phyloP scores from a whole-genome alignment of 2,113 vertebrate genomes.

The Colius striatus region DNA sequence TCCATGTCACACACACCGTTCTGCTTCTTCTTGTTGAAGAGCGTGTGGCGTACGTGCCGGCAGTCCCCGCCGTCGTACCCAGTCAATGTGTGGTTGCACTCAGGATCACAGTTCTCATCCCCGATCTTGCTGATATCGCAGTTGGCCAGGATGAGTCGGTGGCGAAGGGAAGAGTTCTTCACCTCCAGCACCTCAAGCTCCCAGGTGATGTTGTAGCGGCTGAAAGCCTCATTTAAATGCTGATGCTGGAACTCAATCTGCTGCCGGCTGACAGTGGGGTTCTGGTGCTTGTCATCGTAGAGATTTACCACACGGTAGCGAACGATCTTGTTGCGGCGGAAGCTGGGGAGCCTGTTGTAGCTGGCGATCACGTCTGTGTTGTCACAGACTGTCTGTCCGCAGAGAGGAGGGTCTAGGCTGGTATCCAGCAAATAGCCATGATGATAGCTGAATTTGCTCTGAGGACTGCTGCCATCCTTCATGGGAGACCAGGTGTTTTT shows the following conservation, averaged over 20 bases:
- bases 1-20: conserved; percentile 93
- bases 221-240: conserved; percentile 90
- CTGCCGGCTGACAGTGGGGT: conserved; percentile 89
- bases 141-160: conserved; percentile 92
- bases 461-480: conserved; percentile 90
- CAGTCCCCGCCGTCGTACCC: conserved; percentile 94
- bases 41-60: conserved; percentile 75
- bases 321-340: conserved; percentile 88
- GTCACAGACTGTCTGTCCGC: conserved; percentile 95
- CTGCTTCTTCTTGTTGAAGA: conserved; percentile 86
- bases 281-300: conserved; percentile 80
- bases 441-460: conserved; percentile 75
- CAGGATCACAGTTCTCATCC: conserved; percentile 88
- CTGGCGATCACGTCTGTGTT: conserved; percentile 88
- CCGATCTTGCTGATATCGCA: conserved; percentile 96
- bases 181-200: conserved; percentile 91
- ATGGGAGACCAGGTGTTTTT: conserved; percentile 89
- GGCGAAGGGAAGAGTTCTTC: conserved; percentile 89
- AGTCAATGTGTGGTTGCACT: conserved; percentile 95
- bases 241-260: conserved; percentile 95
- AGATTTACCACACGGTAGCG: conserved; percentile 94
- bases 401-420: conserved; percentile 88
- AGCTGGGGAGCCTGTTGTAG: conserved; percentile 90
- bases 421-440: conserved; percentile 86
- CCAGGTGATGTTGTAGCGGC: conserved; percentile 95